Base-by-base conservation (phyloP, 2,113 vertebrate species). In the Pelobates fuscus region DNA sequence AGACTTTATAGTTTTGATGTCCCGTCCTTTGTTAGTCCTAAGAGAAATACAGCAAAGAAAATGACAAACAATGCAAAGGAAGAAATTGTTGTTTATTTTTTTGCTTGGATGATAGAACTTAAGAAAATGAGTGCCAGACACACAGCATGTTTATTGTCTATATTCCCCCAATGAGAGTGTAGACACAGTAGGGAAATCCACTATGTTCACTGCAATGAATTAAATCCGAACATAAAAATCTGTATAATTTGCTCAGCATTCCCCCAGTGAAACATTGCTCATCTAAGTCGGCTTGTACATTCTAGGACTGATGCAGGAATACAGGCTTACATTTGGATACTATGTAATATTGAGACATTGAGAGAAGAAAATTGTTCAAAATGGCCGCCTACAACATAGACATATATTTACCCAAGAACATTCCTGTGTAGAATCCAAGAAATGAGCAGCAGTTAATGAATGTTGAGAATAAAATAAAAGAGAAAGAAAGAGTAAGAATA, bases 1-100 rank as follows among this genome's bases (percentile, higher is more conserved):
- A 65, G 97, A 99, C 84, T 99, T 99, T 86, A 99, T 99, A 61
- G 97, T 99, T 87, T 99, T 98, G 81, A 99, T 98, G 87, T 99
- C 96, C 21, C 96, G 89, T 2, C 96, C 97, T 86, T 98, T 99
- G 86, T 94, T 98, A 80, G 94, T 97, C 85, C 97, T 98, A 84
- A 41, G 55, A 81, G 78, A 83, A 52, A 61, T 0, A 0, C 3
- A 78, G 70, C 78, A 79, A 75, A 77, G 82, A 81, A 18, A n/a
- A 63, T 27, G n/a, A 41, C 44, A 60, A 52, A 60, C 21, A 27
- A 58, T 24, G 68, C 2, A 25, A 43, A 57, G 43, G 0, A 72
- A 80, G 73, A 71, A 67, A 82, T 71, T 8, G 62, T n/a, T n/a
- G 71, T 43, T 1, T n/a, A 79, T 29, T 23, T 69, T 79, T 23